Evolutionary conservation across 2,888 invertebrate species (phyloP).

Genomic region (Tetranychus piercei): DNA sequence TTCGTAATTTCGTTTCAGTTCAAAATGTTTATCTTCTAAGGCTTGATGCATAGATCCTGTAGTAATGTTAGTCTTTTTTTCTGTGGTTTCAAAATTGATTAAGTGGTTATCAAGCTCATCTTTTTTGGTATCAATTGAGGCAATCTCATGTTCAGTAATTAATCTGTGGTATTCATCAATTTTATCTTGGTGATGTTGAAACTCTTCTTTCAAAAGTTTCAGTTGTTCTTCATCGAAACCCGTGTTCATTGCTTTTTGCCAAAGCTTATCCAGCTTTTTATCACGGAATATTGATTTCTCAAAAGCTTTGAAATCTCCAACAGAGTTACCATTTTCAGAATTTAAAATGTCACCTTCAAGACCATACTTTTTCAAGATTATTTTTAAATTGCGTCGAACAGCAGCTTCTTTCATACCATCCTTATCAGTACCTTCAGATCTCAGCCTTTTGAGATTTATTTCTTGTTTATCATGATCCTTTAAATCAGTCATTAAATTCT

Average conservation of each 20-base stretch:
- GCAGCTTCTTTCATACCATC: conserved; percentile 66
- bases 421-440: conserved; percentile 63
- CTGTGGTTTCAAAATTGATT: not conserved
- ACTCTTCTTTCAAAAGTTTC: conserved; percentile 63
- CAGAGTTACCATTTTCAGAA: conserved; percentile 27
- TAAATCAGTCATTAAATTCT: conserved; percentile 66
- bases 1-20: conserved; percentile 5
- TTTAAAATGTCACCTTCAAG: conserved; percentile 60
- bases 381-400: conserved; percentile 51
- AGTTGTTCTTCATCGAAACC: conserved; percentile 56
- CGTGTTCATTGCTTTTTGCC: conserved; percentile 68
- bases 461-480: conserved; percentile 85
- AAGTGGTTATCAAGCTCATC: not conserved
- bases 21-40: conserved; percentile 5
- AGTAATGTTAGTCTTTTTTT: not conserved
- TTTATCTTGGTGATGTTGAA: conserved; percentile 75
- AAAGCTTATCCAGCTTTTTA: conserved; percentile 67
- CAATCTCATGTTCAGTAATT: conserved; percentile 48
- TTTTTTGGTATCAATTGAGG: conserved; percentile 28
- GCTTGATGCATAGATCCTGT: conserved; percentile 6
- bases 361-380: conserved; percentile 60
- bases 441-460: conserved; percentile 57
- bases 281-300: conserved; percentile 36
- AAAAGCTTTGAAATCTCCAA: too few species aligned
- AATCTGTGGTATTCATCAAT: conserved; percentile 70